Evolutionary conservation across 2,113 vertebrate species (phyloP).

Genomic region (Hippopotamus amphibius): DNA sequence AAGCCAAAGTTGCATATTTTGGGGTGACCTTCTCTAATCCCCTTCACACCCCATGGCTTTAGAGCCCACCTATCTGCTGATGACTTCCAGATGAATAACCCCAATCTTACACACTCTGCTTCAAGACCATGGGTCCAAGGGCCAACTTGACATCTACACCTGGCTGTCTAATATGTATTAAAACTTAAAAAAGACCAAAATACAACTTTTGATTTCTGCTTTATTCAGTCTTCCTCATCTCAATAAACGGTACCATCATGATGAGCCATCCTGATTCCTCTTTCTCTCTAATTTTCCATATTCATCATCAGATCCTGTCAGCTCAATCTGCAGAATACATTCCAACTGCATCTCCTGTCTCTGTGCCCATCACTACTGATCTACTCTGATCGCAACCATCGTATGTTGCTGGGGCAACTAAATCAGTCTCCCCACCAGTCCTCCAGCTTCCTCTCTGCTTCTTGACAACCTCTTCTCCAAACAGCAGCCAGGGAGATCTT

Average conservation of each 20-base stretch:
- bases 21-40: background rate
- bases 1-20: background rate
- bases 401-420: background rate
- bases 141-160: background rate
- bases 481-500: background rate
- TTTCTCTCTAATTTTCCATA: background rate
- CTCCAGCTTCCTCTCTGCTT: background rate
- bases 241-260: background rate
- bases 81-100: background rate
- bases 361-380: background rate
- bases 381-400: background rate
- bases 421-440: background rate
- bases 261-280: background rate
- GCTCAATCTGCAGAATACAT: background rate
- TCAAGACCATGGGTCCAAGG: background rate
- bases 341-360: background rate
- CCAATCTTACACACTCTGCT: background rate
- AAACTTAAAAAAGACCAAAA: background rate
- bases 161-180: background rate
- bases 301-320: background rate
- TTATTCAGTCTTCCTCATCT: background rate
- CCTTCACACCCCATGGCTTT: background rate
- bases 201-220: background rate
- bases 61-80: background rate
- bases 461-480: background rate